Conservation (phyloP, 2,113 vertebrate species). For the Tetrao urogallus region DNA sequence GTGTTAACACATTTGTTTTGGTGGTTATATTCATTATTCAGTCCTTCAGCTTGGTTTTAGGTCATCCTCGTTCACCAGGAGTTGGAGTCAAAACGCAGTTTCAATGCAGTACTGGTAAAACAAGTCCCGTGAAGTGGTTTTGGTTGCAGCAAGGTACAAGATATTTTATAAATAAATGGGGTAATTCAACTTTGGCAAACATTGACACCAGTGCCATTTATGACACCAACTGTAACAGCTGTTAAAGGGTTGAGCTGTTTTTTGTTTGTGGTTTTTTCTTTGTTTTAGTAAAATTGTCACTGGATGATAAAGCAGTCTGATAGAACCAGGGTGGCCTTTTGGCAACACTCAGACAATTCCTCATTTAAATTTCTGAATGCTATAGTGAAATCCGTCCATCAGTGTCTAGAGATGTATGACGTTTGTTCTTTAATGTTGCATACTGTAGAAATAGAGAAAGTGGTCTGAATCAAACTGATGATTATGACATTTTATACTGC, state of each 20-base stretch:
- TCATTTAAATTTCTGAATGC: neutral
- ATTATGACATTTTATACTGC: neutral
- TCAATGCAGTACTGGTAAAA: neutral
- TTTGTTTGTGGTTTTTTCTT: neutral
- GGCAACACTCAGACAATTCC: neutral
- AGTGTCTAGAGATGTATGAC: fast-evolving
- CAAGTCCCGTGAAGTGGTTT: neutral
- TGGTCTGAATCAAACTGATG: neutral
- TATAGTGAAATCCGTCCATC: fast-evolving
- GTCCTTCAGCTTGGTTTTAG: neutral
- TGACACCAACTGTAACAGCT: neutral
- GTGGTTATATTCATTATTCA: neutral
- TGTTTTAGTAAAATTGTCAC: neutral
- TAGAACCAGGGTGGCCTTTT: neutral
- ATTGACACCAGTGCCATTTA: neutral
- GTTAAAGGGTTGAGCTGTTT: neutral
- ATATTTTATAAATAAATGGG: neutral
- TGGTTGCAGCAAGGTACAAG: neutral
- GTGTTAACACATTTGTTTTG: neutral
- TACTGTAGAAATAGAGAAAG: neutral
- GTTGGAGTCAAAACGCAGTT: neutral
- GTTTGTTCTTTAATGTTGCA: neutral
- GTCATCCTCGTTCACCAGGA: neutral
- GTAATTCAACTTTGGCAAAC: neutral
- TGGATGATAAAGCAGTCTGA: neutral